Percentiles rank a stretch among this genome's conserved stretches.
phyloP scores from a whole-genome alignment of 2,113 vertebrate genomes.

The Myotis brandtii region DNA sequence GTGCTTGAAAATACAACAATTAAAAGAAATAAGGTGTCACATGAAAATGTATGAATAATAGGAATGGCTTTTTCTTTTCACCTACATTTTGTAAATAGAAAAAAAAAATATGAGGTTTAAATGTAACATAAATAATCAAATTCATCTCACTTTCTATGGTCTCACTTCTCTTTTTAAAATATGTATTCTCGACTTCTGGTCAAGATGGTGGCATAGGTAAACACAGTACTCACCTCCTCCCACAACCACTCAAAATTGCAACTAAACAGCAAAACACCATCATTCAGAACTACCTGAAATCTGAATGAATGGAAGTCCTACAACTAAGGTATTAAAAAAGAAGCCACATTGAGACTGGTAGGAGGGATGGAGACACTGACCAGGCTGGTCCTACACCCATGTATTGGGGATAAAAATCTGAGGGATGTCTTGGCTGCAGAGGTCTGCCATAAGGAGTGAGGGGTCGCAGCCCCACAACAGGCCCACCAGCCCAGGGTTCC shows the following conservation, averaged over 20 bases:
- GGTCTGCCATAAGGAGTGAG: not conserved
- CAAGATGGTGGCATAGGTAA: not conserved
- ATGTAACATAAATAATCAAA: slow-evolving; percentile 5
- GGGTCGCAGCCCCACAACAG: not conserved
- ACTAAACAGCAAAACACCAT: not conserved
- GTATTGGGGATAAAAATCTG: not conserved
- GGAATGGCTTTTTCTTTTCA: not conserved
- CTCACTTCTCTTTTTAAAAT: slow-evolving; percentile 10
- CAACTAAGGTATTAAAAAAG: not conserved
- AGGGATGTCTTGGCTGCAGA: not conserved
- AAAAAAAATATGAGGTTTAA: slow-evolving; percentile 18
- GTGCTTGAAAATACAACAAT: not conserved
- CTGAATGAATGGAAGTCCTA: not conserved
- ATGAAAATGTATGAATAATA: not conserved
- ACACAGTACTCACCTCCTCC: not conserved
- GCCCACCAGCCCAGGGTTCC: not conserved
- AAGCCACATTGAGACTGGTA: not conserved
- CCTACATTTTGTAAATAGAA: not conserved
- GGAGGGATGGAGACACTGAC: not conserved
- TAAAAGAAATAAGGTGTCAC: not conserved
- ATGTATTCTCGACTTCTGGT: not conserved
- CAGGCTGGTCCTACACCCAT: not conserved
- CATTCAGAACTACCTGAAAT: not conserved
- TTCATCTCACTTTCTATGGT: not conserved
- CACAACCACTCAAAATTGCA: not conserved